A percentile compares a stretch with the other conserved stretches of the same genome.
These are phyloP conservation scores for Drosophila borborema DNA, from an alignment of 2,888 invertebrate genomes.

Conservation along the genomic window DNA sequence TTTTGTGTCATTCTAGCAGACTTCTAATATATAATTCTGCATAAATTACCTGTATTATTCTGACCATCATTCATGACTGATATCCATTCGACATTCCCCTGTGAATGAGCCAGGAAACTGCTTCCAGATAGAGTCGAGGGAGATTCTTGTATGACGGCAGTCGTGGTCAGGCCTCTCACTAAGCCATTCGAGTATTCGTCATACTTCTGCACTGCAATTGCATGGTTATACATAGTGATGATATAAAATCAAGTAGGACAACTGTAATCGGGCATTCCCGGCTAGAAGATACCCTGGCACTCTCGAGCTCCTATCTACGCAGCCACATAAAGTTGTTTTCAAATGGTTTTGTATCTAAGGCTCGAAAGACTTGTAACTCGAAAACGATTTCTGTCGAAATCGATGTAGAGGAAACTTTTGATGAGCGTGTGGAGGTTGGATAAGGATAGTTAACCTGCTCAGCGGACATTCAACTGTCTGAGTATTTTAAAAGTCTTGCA, in stretches of 20 bases:
- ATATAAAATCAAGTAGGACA: no score
- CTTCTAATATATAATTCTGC: no score
- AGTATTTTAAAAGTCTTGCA: no score
- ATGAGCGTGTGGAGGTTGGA: no score
- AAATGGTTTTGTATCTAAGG: no score
- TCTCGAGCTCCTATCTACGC: no score
- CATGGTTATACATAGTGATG: not conserved
- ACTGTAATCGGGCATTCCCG: not conserved
- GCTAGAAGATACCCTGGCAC: not conserved
- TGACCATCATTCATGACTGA: slow-evolving; percentile 79
- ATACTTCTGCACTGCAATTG: slow-evolving; percentile 67
- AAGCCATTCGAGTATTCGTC: slow-evolving; percentile 70
- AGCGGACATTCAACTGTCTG: not conserved
- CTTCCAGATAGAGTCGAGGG: slow-evolving; percentile 30
- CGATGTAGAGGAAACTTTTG: not conserved
- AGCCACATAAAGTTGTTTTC: no score
- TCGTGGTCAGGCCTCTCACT: slow-evolving; percentile 43
- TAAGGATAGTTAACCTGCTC: no score
- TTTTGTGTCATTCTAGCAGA: no score
- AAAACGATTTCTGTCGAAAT: not conserved
- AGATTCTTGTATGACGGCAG: slow-evolving; percentile 37
- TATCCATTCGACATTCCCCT: slow-evolving; percentile 82
- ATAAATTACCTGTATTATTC: slow-evolving; percentile 69
- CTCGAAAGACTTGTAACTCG: no score
- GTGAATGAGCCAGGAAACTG: slow-evolving; percentile 71